Conservation (phyloP, 2,888 invertebrate species). For the Metalampra italica region DNA sequence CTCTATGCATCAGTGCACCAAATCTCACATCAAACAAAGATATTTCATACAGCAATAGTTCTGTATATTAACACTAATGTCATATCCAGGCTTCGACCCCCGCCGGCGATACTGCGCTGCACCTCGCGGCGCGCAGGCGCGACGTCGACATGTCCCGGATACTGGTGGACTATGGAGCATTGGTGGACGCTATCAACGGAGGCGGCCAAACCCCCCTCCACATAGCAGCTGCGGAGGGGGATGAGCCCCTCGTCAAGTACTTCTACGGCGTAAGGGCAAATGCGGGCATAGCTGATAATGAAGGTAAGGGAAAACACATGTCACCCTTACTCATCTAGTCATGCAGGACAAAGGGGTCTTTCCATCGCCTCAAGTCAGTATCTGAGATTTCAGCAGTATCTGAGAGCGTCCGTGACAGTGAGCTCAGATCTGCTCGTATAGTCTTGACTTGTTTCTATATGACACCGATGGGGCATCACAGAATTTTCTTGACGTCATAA, state of each 20-base stretch:
- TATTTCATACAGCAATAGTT: too few relatives aligned
- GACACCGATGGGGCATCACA: too few relatives aligned
- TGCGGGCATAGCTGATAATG: slow-evolving; percentile 95
- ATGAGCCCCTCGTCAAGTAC: slow-evolving; percentile 95
- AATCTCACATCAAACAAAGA: too few relatives aligned
- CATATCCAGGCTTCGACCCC: slow-evolving; percentile 82
- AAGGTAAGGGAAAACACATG: slow-evolving; percentile 80
- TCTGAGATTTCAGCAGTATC: too few relatives aligned
- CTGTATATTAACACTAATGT: background rate
- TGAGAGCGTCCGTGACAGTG: too few relatives aligned
- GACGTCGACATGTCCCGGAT: slow-evolving; percentile 96
- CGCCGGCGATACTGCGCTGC: slow-evolving; percentile 95
- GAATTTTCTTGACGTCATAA: too few relatives aligned
- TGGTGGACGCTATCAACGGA: slow-evolving; percentile 94
- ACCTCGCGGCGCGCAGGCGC: slow-evolving; percentile 94
- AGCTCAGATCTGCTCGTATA: too few relatives aligned
- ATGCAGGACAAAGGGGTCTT: too few relatives aligned
- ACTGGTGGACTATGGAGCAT: slow-evolving; percentile 94
- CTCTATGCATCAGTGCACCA: too few relatives aligned
- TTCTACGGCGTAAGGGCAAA: slow-evolving; percentile 97
- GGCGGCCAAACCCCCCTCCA: slow-evolving; percentile 97
- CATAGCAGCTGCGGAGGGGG: slow-evolving; percentile 96
- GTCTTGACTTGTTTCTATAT: too few relatives aligned
- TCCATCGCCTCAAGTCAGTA: too few relatives aligned
- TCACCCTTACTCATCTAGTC: too few relatives aligned